Conservation (phyloP, 1,140 invertebrate genomes). For the Drosophila lacteicornis region DNA sequence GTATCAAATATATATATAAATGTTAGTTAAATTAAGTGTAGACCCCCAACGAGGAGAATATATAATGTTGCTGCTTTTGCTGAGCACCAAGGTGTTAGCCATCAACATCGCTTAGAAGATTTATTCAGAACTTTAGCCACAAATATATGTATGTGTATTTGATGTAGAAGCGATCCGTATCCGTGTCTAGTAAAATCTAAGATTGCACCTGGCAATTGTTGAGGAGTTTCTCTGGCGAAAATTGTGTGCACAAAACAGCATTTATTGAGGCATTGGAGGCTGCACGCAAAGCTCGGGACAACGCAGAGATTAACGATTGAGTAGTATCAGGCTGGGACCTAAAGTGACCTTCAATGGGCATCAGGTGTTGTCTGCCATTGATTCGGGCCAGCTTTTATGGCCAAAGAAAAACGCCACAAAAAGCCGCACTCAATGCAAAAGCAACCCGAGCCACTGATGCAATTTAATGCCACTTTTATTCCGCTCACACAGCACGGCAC, state of each 20-base stretch:
- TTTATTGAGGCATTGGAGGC: constrained; percentile 66
- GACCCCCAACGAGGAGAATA: constrained; percentile 1
- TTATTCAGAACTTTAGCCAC: constrained; percentile 11
- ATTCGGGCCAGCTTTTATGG: constrained; percentile 65
- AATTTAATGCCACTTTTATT: constrained; percentile 79
- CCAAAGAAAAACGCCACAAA: constrained; percentile 12
- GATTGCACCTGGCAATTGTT: constrained; percentile 32
- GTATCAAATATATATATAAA: constrained; percentile 30
- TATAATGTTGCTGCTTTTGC: constrained; percentile 53
- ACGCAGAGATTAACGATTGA: constrained; percentile 13
- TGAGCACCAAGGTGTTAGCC: constrained; percentile 56
- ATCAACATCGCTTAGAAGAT: constrained; percentile 12
- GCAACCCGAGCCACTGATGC: constrained; percentile 83
- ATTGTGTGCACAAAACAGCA: constrained; percentile 15
- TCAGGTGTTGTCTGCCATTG: constrained; percentile 77
- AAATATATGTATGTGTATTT: constrained; percentile 9
- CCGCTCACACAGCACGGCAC: background rate
- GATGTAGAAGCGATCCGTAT: constrained; percentile 32
- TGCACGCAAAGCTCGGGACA: constrained; percentile 58
- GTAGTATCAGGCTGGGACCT: constrained; percentile 18
- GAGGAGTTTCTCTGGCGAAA: constrained; percentile 39
- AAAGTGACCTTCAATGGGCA: constrained; percentile 75
- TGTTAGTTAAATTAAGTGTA: constrained; percentile 30
- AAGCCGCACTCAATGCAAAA: constrained; percentile 70
- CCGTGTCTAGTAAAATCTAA: constrained; percentile 48